Percentiles rank a stretch among this genome's conserved stretches.
phyloP scores from a whole-genome alignment of 2,797 vertebrate genomes.

The Falco biarmicus region DNA sequence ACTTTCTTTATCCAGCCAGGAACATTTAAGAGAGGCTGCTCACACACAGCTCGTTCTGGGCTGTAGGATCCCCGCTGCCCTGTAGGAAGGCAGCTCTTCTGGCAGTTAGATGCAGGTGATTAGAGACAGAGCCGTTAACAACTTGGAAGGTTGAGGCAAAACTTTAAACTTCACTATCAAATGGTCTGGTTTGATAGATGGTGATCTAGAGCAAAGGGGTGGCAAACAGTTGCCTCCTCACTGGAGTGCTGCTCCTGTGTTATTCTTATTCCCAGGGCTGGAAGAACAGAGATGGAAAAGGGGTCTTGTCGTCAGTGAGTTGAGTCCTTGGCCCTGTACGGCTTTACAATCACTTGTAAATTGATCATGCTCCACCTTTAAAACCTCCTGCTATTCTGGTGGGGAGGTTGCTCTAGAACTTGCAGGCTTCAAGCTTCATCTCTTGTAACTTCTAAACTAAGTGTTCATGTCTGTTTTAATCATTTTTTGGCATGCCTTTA shows the following conservation, averaged over 20 bases:
- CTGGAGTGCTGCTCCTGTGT: not conserved
- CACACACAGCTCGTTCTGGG: accelerated
- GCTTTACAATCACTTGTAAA: not conserved
- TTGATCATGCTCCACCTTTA: not conserved
- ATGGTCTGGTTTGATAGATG: not conserved
- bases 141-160: not conserved
- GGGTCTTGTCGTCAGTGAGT: not conserved
- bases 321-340: not conserved
- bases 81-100: not conserved
- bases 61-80: not conserved
- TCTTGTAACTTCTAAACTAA: not conserved
- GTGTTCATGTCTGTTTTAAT: not conserved
- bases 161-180: not conserved
- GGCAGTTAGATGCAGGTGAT: not conserved
- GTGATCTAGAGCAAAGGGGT: not conserved
- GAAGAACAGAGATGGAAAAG: not conserved
- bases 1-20: not conserved
- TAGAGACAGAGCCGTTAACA: not conserved
- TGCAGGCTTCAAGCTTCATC: not conserved
- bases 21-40: not conserved
- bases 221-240: not conserved
- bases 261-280: accelerated
- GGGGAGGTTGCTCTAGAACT: not conserved
- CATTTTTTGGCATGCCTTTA: not conserved
- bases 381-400: not conserved